Percentiles rank a stretch among this genome's conserved stretches.
phyloP scores from a whole-genome alignment of 2,888 invertebrate genomes.

The Helleia helle region DNA sequence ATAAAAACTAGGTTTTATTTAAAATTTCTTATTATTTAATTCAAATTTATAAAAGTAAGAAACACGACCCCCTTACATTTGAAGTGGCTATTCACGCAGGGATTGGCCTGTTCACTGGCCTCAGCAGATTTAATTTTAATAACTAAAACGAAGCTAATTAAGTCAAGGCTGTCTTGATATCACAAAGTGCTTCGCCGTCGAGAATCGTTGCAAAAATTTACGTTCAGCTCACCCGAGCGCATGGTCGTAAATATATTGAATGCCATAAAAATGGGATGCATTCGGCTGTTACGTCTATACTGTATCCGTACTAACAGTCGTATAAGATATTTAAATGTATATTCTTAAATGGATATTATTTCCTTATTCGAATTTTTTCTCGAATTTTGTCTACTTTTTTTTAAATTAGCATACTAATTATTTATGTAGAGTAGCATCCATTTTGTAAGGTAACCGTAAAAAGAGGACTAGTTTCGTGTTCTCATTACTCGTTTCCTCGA shows the following conservation, averaged over 20 bases:
- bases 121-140: neutral
- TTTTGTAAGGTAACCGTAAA: too few species aligned
- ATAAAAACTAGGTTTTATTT: too few species aligned
- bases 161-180: slow-evolving; percentile 6
- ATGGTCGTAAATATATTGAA: slow-evolving; percentile 60
- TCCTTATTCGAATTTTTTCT: too few species aligned
- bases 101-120: neutral
- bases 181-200: slow-evolving; percentile 15
- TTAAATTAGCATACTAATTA: too few species aligned
- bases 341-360: too few species aligned
- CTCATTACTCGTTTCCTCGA: too few species aligned
- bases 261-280: slow-evolving; percentile 52
- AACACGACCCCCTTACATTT: neutral
- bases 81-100: neutral
- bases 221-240: slow-evolving; percentile 53
- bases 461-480: too few species aligned
- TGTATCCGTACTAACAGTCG: neutral
- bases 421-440: too few species aligned
- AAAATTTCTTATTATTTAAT: too few species aligned
- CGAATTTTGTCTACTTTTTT: too few species aligned
- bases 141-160: neutral
- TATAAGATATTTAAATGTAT: too few species aligned
- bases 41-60: too few species aligned
- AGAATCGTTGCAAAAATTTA: slow-evolving; percentile 47
- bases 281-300: slow-evolving; percentile 37